phyloP scores from a whole-genome alignment of 2,888 invertebrate species.

The Vesta saturnalis region DNA sequence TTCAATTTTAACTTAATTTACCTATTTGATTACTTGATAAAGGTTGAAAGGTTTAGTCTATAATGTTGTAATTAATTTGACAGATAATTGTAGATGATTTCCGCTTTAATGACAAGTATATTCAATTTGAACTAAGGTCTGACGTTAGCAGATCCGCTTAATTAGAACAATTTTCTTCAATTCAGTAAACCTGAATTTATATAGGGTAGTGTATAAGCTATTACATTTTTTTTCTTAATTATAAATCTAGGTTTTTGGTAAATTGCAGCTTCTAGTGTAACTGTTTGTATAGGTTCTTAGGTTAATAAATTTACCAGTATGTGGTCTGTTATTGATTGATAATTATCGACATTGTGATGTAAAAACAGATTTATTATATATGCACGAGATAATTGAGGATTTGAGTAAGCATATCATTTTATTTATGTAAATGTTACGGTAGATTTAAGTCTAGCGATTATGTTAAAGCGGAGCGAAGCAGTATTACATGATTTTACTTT shows the following conservation, averaged over 20 bases:
- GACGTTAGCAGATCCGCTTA: background rate
- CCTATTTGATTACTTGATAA: background rate
- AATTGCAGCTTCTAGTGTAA: no score
- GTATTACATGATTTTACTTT: constrained; percentile 12
- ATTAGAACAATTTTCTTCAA: background rate
- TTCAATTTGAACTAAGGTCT: background rate
- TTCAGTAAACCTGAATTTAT: no score
- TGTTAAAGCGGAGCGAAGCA: background rate
- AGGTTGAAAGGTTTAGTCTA: background rate
- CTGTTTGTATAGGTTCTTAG: no score
- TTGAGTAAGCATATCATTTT: background rate
- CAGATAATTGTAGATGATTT: background rate
- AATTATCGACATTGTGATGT: background rate
- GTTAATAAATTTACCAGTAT: no score
- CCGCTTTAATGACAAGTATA: background rate
- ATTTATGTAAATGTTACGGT: constrained; percentile 6
- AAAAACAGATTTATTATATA: background rate
- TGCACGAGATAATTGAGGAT: background rate
- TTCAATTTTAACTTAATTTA: background rate
- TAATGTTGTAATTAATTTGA: background rate
- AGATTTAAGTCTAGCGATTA: constrained; percentile 4
- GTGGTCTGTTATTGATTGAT: no score
- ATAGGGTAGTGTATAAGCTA: no score
- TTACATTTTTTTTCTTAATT: no score
- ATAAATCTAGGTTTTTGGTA: no score